phyloP scores from a whole-genome alignment of 1,140 invertebrate genomes.

The Drosophila parvula region DNA sequence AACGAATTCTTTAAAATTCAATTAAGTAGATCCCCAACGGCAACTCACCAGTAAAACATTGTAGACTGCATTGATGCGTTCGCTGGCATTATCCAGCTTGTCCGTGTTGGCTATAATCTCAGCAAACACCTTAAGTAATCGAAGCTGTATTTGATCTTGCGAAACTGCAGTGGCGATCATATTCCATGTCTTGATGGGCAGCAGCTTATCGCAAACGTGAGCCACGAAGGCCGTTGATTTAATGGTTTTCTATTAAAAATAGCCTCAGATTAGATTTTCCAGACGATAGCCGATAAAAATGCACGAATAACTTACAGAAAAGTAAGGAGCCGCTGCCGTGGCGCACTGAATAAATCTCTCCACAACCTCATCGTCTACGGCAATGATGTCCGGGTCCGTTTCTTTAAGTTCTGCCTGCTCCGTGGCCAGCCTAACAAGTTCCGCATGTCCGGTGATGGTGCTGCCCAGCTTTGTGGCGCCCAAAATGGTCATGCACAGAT shows the following conservation, averaged over 20 bases:
- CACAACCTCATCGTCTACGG: slow-evolving; percentile 90
- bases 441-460: slow-evolving; percentile 92
- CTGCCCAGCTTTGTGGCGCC: slow-evolving; percentile 91
- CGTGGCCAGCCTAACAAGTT: slow-evolving; percentile 92
- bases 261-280: slow-evolving; percentile 49
- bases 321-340: slow-evolving; percentile 92
- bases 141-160: slow-evolving; percentile 90
- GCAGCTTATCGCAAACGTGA: slow-evolving; percentile 94
- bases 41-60: slow-evolving; percentile 90
- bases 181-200: slow-evolving; percentile 87
- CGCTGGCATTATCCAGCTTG: slow-evolving; percentile 89
- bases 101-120: slow-evolving; percentile 91
- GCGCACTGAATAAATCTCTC: slow-evolving; percentile 93
- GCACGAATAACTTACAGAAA: slow-evolving; percentile 90
- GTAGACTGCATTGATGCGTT: slow-evolving; percentile 91
- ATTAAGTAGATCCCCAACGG: too few species aligned
- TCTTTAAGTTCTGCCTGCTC: slow-evolving; percentile 90
- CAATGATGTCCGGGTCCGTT: slow-evolving; percentile 91
- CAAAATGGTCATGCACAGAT: slow-evolving; percentile 94
- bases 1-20: slow-evolving; percentile 17
- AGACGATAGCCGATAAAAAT: background rate
- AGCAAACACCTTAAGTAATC: slow-evolving; percentile 94
- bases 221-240: slow-evolving; percentile 94
- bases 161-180: slow-evolving; percentile 86
- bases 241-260: slow-evolving; percentile 90